These are phyloP conservation scores for Alloplasta piceator DNA, from an alignment of 2,888 invertebrate species.

Conservation along the genomic window DNA sequence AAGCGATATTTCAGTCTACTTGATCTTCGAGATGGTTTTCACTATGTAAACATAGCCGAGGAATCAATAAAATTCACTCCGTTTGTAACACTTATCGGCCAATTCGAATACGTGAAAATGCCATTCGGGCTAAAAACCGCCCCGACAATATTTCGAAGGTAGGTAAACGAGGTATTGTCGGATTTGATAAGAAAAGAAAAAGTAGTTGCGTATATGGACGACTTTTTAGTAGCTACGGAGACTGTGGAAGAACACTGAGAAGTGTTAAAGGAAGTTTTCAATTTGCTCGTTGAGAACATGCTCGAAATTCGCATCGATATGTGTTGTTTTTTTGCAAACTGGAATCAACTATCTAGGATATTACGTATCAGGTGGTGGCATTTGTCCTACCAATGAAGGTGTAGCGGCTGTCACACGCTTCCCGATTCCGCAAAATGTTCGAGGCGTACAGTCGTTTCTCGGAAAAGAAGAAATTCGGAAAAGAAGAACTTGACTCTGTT, in stretches of 20 bases:
- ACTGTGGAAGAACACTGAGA: slow-evolving; percentile 54
- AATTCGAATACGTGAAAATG: slow-evolving; percentile 51
- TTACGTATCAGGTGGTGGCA: slow-evolving; percentile 51
- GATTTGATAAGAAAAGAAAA: slow-evolving; percentile 41
- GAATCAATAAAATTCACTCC: slow-evolving; percentile 49
- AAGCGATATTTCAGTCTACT: slow-evolving; percentile 23
- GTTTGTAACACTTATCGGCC: slow-evolving; percentile 52
- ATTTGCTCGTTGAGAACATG: slow-evolving; percentile 51
- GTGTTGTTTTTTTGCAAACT: slow-evolving; percentile 29
- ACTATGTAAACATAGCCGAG: slow-evolving; percentile 38
- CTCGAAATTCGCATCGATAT: slow-evolving; percentile 41
- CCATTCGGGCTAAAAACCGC: slow-evolving; percentile 50
- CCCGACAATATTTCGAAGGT: slow-evolving; percentile 66
- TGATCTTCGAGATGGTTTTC: slow-evolving; percentile 37
- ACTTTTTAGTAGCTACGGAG: slow-evolving; percentile 59
- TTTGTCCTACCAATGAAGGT: slow-evolving; percentile 59
- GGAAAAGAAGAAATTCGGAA: slow-evolving; percentile 60
- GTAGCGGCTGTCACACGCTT: slow-evolving; percentile 65
- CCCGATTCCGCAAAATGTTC: slow-evolving; percentile 64
- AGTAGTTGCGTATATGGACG: slow-evolving; percentile 61
- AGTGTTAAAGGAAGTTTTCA: slow-evolving; percentile 46
- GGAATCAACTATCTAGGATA: slow-evolving; percentile 66
- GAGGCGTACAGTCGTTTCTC: slow-evolving; percentile 69
- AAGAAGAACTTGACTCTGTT: slow-evolving; percentile 45
- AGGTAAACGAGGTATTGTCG: slow-evolving; percentile 40